A percentile compares a stretch with the other conserved stretches of the same genome.
These are phyloP conservation scores for Toxotes jaculatrix DNA, from an alignment of 2,113 vertebrate species.

Conservation along the genomic window DNA sequence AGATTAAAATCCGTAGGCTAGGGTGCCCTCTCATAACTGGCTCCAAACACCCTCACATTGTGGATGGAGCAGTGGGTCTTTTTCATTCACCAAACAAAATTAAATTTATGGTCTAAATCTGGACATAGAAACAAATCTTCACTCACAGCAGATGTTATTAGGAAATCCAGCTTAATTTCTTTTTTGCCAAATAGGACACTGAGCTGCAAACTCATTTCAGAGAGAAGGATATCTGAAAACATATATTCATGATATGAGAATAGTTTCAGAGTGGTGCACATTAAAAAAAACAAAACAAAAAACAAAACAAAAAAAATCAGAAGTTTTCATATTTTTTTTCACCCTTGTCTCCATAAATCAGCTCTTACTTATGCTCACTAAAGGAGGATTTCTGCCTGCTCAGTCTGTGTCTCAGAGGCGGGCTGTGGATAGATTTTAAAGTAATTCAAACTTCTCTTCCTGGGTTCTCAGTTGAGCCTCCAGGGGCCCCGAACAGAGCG, in stretches of 20 bases:
- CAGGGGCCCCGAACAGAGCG: conserved; percentile 11
- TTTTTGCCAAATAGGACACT: background rate
- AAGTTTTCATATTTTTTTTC: background rate
- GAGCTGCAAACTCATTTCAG: conserved; percentile 4
- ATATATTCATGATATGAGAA: conserved; percentile 8
- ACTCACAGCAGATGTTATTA: background rate
- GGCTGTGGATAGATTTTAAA: conserved; percentile 38
- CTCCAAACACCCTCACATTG: background rate
- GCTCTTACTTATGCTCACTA: conserved; percentile 18
- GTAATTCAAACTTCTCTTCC: conserved; percentile 42
- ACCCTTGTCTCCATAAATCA: conserved; percentile 20
- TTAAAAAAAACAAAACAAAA: conserved; percentile 8
- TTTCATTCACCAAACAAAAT: background rate
- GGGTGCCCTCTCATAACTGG: background rate
- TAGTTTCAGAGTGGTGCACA: conserved; percentile 15
- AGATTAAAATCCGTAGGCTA: background rate
- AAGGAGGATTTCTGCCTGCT: conserved; percentile 26
- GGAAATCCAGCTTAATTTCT: conserved; percentile 4
- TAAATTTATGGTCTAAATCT: conserved; percentile 1
- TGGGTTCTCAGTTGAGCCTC: conserved; percentile 43
- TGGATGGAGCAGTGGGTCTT: background rate
- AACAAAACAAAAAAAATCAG: no score
- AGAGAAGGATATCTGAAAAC: background rate
- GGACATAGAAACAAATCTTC: conserved; percentile 6
- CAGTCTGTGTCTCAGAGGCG: conserved; percentile 29